Base-by-base conservation (phyloP, 2,888 invertebrate species). In the Meteorus cinctellus region DNA sequence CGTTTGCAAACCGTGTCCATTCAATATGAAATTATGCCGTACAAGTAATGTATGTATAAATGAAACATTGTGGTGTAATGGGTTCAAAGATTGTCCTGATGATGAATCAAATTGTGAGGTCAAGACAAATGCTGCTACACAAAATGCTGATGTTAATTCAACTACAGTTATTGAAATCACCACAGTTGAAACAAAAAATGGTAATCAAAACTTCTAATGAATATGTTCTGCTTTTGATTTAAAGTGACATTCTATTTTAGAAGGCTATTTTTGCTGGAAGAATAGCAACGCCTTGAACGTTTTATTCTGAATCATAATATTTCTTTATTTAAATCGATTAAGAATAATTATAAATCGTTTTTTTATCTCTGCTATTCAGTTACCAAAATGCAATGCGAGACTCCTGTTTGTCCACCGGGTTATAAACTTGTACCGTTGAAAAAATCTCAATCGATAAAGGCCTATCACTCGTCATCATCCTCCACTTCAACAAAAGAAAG, bases 21-120 rank as follows among this genome's bases (percentile, higher is more conserved):
- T 88, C n/a, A 92, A 92, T 27, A 92, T 93, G 19, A 91, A 90
- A 62, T 90, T 95, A 31, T 97, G 96, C 82, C 94, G 94, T 1
- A 94, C 95, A 0, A 94, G 94, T 86, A 93, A 94, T 76, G 90
- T 93, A 70, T 96, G 96, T 84, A 92, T 96, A 19, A 91, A 93
- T 0, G 91, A 92, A 55, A 90, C 91, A 0, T 90, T 92, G 14
- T 96, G 96, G 96, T 97, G 97, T 86, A 94, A 97, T 86, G 96
- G 96, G 0, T 90, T 95, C 0, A 92, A 93, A 79, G 94, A 97
- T 88, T 97, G 97, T 83, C 93, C 95, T 0, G 96, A 96, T 84
- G 97, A 97, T 87, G 97, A 97, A 89, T 88, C 90, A 2, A 90
- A 92, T 75, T 97, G 96, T 83, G 76, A 81, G 2, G 84, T 86